A percentile compares a stretch with the other conserved stretches of the same genome.
These are phyloP conservation scores for Hyles vespertilio DNA, from an alignment of 1,140 invertebrate genomes.

Conservation along the genomic window DNA sequence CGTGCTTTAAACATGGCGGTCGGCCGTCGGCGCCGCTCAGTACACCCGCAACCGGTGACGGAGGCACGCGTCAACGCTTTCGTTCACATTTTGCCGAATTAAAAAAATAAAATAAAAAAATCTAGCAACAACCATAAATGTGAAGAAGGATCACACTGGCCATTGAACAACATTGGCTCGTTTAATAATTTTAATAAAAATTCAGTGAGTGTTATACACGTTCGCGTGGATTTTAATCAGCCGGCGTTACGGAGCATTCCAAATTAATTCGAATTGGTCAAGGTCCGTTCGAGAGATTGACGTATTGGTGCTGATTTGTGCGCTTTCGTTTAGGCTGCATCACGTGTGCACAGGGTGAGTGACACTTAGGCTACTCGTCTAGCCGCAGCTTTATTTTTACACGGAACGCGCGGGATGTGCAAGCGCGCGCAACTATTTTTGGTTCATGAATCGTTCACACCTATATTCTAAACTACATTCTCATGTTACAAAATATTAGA, in stretches of 20 bases:
- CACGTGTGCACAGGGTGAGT: conserved; percentile 55
- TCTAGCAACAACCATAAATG: conserved; percentile 16
- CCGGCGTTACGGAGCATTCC: conserved; percentile 48
- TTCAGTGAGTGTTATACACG: conserved; percentile 43
- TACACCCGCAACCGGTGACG: conserved; percentile 53
- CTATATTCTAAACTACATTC: conserved; percentile 51
- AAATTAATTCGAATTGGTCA: conserved; percentile 59
- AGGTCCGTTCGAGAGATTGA: conserved; percentile 43
- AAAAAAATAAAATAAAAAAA: conserved; percentile 20
- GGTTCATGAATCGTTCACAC: conserved; percentile 53
- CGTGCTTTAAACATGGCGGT: conserved; percentile 68
- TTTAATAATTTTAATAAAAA: conserved; percentile 28
- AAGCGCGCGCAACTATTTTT: conserved; percentile 58
- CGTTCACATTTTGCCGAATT: conserved; percentile 34
- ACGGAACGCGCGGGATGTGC: conserved; percentile 47
- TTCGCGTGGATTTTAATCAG: conserved; percentile 46
- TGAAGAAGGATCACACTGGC: conserved; percentile 15
- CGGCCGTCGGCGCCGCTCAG: conserved; percentile 50
- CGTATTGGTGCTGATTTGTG: conserved; percentile 40
- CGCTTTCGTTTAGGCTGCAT: conserved; percentile 31
- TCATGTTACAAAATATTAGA: conserved; percentile 50
- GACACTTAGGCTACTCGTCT: conserved; percentile 46
- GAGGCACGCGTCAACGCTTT: conserved; percentile 42
- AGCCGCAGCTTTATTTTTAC: conserved; percentile 62
- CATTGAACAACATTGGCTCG: conserved; percentile 18